Conservation (phyloP, 2,888 invertebrate genomes). For the Lithophane socia region DNA sequence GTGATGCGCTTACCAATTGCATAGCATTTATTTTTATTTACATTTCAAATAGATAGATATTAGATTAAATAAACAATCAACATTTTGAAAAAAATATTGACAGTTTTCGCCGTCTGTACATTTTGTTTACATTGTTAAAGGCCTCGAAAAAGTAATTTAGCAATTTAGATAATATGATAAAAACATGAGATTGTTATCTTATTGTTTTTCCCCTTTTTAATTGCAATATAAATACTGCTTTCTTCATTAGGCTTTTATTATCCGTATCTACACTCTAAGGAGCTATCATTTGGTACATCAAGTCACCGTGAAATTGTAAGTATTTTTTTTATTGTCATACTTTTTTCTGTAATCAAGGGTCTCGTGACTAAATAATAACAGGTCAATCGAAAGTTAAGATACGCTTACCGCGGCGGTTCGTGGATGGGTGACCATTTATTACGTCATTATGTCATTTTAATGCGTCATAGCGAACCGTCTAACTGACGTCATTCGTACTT, state of each 20-base stretch:
- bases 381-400: no score
- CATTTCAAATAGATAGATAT: no score
- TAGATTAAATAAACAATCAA: no score
- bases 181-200: not conserved
- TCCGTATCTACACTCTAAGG: not conserved
- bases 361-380: no score
- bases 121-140: not conserved
- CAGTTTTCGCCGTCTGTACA: constrained; percentile 1
- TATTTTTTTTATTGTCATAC: not conserved
- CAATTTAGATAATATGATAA: not conserved
- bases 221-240: constrained; percentile 4
- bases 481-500: no score
- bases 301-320: not conserved
- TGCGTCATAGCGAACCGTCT: no score
- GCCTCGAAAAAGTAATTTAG: not conserved
- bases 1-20: no score
- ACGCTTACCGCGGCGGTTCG: no score
- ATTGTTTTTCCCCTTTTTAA: not conserved
- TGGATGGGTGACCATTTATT: no score
- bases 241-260: not conserved
- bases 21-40: no score
- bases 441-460: no score
- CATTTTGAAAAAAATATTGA: not conserved
- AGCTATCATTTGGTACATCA: not conserved
- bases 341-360: not conserved